Evolutionary conservation across 92 coral and sea anemone genomes (phyloP).

Genomic region (Nematostella vectensis): DNA sequence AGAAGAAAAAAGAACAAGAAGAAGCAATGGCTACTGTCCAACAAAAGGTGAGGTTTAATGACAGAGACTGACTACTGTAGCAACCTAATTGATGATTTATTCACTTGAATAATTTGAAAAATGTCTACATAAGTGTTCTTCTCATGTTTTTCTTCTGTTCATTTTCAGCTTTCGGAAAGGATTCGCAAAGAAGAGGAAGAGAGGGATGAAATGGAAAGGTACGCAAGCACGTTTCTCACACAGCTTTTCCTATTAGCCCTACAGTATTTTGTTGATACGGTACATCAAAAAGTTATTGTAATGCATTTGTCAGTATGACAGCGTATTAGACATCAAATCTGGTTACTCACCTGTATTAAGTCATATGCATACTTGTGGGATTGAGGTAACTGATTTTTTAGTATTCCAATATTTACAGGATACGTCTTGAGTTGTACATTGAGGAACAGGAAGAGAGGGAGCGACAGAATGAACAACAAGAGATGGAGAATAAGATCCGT

Average conservation of each 20-base stretch:
- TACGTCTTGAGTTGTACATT: constrained; percentile 81
- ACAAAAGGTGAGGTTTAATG: constrained; percentile 65
- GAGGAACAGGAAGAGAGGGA: constrained; percentile 95
- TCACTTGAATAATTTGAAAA: background rate
- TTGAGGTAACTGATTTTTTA: too few species aligned
- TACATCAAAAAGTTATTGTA: too few species aligned
- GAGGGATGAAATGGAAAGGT: constrained; percentile 83
- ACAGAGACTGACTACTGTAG: too few species aligned
- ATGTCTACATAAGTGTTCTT: background rate
- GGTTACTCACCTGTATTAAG: too few species aligned
- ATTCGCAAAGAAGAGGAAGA: constrained; percentile 45
- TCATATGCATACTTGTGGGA: too few species aligned
- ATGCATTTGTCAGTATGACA: too few species aligned
- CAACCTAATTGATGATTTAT: background rate
- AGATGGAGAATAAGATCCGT: constrained; percentile 78
- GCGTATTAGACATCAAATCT: too few species aligned
- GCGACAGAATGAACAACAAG: constrained; percentile 88
- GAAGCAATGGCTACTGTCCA: constrained; percentile 91
- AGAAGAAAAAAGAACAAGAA: constrained; percentile 83
- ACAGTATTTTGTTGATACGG: too few species aligned
- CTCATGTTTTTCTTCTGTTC: background rate
- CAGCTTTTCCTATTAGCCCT: too few species aligned
- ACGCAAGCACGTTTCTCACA: too few species aligned
- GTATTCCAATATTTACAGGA: too few species aligned
- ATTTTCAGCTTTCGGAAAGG: constrained; percentile 47